Evolutionary conservation across 1,140 invertebrate genomes (phyloP).

Genomic region (roundworm (Caenorhabditis elegans)): DNA sequence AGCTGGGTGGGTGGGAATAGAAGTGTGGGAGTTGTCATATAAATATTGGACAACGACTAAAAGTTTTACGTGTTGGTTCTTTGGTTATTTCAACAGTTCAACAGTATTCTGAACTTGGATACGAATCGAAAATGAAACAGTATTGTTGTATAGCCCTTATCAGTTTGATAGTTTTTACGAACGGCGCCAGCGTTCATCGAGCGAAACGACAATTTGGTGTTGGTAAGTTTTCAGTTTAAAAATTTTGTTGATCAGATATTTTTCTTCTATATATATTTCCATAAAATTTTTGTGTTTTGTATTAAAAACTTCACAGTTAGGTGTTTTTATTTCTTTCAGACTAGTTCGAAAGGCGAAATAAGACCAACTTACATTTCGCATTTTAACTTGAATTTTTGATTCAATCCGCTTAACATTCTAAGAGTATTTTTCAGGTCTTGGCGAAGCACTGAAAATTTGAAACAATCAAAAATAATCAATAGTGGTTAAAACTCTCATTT

Average conservation of each 20-base stretch:
- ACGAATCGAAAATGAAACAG: conserved; percentile 6
- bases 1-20: not conserved
- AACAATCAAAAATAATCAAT: too few species aligned
- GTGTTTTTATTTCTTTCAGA: too few species aligned
- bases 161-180: not conserved
- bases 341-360: too few species aligned
- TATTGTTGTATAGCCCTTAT: conserved; percentile 19
- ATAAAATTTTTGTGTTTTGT: too few species aligned
- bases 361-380: too few species aligned
- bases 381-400: too few species aligned
- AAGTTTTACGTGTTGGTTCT: conserved; percentile 13
- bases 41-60: not conserved
- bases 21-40: conserved; percentile 3
- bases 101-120: conserved; percentile 27
- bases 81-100: not conserved
- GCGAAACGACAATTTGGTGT: conserved; percentile 11
- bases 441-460: too few species aligned
- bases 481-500: too few species aligned
- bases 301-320: too few species aligned
- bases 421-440: too few species aligned
- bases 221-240: not conserved
- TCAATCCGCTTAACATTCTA: too few species aligned
- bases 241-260: too few species aligned
- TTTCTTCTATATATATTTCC: not conserved
- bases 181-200: not conserved